These are phyloP conservation scores for Enoplolaimus lenunculus DNA, from an alignment of 2,888 invertebrate species.

Conservation along the genomic window DNA sequence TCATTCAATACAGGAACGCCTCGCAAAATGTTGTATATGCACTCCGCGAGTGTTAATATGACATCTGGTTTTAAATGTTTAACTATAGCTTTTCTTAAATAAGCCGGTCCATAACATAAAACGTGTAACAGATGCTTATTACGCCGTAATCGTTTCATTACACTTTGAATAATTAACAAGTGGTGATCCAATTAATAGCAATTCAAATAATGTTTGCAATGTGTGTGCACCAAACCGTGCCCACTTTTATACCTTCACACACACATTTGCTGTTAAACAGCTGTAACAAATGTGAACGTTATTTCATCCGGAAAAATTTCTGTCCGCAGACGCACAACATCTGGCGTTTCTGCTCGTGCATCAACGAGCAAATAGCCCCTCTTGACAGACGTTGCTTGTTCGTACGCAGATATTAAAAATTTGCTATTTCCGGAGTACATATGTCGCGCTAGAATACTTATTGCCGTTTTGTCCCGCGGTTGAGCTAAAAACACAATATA, in stretches of 20 bases:
- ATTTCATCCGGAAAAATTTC: neutral
- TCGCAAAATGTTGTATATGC: neutral
- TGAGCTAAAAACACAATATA: neutral
- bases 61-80: neutral
- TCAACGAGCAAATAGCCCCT: neutral
- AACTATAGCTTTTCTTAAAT: neutral
- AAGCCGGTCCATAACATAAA: neutral
- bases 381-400: neutral
- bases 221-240: no score
- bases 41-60: neutral
- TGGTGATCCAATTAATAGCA: no score
- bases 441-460: neutral
- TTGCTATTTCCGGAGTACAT: neutral
- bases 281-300: neutral
- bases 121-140: neutral
- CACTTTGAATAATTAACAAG: no score
- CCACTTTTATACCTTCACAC: no score
- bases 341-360: neutral
- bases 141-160: no score
- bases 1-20: neutral
- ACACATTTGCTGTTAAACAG: no score
- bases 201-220: no score
- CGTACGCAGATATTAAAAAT: neutral
- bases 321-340: neutral
- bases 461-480: slow-evolving; percentile 2